Base-by-base conservation (phyloP, 2,113 vertebrate species). In the Oreotrochilus melanogaster region DNA sequence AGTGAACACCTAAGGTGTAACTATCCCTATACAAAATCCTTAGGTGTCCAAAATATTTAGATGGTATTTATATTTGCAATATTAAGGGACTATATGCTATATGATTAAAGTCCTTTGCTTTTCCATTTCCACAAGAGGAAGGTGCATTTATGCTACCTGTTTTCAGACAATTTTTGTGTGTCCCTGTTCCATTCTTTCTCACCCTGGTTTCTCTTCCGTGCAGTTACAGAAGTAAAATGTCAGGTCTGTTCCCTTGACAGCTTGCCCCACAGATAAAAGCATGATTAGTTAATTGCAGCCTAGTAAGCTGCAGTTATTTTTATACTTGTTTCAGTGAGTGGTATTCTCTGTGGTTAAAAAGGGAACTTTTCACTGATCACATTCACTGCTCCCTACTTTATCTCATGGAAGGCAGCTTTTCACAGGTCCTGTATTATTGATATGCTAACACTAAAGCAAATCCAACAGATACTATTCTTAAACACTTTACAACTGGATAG, bases 311-410 rank as follows among this genome's bases (percentile, higher is more conserved):
- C 3, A 75, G 53, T 51, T 10, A 80, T 87, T 78, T 81, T 65
- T 42, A 60, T 19, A 73, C 54, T 66, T 66, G 31, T 9, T 67
- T 48, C 80, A 78, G 58, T n/a, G 89, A 71, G 14, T 66, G 37
- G 28, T 35, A 18, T 21, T 57, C 39, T 78, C 82, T 90, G 95
- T 45, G 82, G 67, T 93, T 86, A 64, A 78, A 79, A 91, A 85
- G 66, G 42, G 62, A 95, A 87, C 80, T 95, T 96, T 14, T 73
- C 71, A 85, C 25, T 19, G 14, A 69, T 83, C 22, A 73, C 19
- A 43, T 61, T 75, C 28, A 10, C 54, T 39, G 54, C 18, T 67
- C 24, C 21, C n/a, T 47, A 25, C 25, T 80, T 74, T 2, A 54
- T 35, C 64, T 51, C 67, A 69, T 19, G 31, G 74, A 93, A 85